Evolutionary conservation across 2,797 vertebrate genomes (phyloP).

Genomic region (Chromobotia macracanthus): DNA sequence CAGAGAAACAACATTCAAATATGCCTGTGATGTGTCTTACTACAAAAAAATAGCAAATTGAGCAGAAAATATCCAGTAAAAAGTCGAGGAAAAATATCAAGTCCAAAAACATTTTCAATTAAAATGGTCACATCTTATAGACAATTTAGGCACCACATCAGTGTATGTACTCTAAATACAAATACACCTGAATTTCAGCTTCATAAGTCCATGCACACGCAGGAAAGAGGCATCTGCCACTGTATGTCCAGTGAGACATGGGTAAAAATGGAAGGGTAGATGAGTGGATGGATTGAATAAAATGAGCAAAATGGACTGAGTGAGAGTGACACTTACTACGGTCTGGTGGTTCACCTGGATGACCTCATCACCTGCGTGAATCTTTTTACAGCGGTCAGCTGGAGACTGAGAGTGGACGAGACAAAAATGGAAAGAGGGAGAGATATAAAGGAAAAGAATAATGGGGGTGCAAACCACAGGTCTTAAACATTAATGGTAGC

Average conservation of each 20-base stretch:
- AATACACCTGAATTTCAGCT: constrained; percentile 2
- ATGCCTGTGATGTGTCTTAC: too few relatives aligned
- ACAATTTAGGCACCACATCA: background rate
- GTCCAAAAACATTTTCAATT: too few relatives aligned
- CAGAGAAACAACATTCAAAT: too few relatives aligned
- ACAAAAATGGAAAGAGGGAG: background rate
- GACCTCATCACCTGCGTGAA: constrained; percentile 98
- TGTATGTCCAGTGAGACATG: background rate
- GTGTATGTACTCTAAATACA: background rate
- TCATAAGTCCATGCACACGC: background rate
- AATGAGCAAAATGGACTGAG: constrained; percentile 4
- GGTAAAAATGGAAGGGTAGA: background rate
- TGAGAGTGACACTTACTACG: constrained; percentile 85
- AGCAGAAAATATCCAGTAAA: too few relatives aligned
- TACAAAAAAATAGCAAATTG: too few relatives aligned
- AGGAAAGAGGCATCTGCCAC: background rate
- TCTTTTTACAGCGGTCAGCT: constrained; percentile 98
- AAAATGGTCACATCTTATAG: background rate
- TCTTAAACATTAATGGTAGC: background rate
- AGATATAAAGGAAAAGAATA: background rate
- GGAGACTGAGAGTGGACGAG: constrained; percentile 84
- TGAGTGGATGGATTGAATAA: background rate
- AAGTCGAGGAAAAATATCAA: too few relatives aligned
- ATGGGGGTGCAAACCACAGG: background rate
- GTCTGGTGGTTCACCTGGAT: constrained; percentile 99